Evolutionary conservation across 2,888 invertebrate genomes (phyloP).

Genomic region (Drosophila mimetica): DNA sequence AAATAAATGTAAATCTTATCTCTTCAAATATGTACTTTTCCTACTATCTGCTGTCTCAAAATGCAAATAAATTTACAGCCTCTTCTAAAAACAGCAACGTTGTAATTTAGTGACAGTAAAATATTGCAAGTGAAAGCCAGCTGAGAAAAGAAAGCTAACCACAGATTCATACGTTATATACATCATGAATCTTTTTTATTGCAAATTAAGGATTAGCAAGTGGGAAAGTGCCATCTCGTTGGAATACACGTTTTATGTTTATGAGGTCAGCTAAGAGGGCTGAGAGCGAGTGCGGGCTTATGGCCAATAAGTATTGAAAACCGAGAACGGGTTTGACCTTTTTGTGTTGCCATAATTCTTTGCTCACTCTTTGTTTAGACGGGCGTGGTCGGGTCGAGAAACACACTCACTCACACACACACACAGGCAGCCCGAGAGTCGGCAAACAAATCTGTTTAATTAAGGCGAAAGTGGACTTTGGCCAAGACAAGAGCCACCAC

Average conservation of each 20-base stretch:
- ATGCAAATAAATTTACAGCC: not conserved
- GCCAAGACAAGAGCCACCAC: constrained; percentile 17
- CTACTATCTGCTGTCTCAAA: not conserved
- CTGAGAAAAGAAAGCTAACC: not conserved
- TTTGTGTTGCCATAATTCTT: constrained; percentile 46
- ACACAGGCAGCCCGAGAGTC: constrained; percentile 18
- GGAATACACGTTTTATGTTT: constrained; percentile 30
- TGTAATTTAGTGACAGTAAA: not conserved
- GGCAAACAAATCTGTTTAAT: constrained; percentile 57
- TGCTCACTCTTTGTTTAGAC: constrained; percentile 37
- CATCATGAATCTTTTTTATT: constrained; percentile 42
- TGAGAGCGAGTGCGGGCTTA: not conserved
- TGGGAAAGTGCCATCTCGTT: constrained; percentile 22
- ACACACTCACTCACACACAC: constrained; percentile 8
- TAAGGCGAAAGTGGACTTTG: constrained; percentile 39
- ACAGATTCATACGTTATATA: constrained; percentile 6
- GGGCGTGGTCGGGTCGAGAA: constrained; percentile 28
- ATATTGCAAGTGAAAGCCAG: not conserved
- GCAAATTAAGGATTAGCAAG: constrained; percentile 43
- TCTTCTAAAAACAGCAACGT: not conserved
- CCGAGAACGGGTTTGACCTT: constrained; percentile 48
- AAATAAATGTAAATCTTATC: too few species aligned
- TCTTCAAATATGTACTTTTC: not conserved
- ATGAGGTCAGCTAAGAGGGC: constrained; percentile 19
- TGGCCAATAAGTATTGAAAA: constrained; percentile 45